Evolutionary conservation across 2,113 vertebrate genomes (phyloP).

Genomic region (Lagopus muta): DNA sequence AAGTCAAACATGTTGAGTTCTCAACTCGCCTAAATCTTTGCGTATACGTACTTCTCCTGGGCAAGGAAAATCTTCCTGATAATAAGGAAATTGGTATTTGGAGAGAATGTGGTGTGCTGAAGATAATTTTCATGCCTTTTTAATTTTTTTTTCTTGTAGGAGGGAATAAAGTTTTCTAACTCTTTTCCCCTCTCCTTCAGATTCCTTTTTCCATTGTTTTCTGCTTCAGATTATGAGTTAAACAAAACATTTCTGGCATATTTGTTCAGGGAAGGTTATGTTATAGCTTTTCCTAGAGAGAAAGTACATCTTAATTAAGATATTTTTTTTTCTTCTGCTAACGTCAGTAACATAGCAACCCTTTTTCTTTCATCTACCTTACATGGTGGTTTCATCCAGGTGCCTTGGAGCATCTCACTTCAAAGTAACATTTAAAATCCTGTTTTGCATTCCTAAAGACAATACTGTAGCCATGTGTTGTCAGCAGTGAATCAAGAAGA

Average conservation of each 20-base stretch:
- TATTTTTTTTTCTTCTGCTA: neutral
- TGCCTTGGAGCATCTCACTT: neutral
- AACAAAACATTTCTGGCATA: neutral
- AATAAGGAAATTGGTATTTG: neutral
- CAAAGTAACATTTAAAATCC: neutral
- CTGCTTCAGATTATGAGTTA: neutral
- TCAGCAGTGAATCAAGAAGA: accelerated
- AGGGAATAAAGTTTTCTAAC: neutral
- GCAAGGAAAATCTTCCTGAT: neutral
- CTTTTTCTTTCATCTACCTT: neutral
- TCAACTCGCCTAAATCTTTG: neutral
- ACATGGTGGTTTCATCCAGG: neutral
- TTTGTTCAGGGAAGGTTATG: neutral
- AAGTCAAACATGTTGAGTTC: neutral
- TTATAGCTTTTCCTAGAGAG: neutral
- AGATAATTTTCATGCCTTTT: neutral
- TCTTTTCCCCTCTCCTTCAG: neutral
- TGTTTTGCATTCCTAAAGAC: neutral
- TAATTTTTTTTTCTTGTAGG: neutral
- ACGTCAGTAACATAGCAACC: neutral
- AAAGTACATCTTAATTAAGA: neutral
- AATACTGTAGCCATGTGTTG: neutral
- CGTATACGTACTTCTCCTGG: neutral
- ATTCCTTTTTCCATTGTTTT: neutral
- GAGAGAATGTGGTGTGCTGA: neutral